These are phyloP conservation scores for Mobula hypostoma DNA, from an alignment of 2,113 vertebrate species.

Conservation along the genomic window DNA sequence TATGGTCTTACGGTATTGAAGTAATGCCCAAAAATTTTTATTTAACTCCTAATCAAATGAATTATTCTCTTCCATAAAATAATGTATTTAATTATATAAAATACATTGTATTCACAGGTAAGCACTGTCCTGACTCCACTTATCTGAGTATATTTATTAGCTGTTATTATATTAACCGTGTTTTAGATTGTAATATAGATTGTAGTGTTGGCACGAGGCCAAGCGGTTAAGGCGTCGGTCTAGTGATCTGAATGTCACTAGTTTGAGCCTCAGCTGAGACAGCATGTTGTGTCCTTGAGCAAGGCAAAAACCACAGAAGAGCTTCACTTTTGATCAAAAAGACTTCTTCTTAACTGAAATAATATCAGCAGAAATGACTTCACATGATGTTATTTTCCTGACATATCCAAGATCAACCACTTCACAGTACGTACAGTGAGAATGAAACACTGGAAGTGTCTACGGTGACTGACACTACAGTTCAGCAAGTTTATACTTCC, in stretches of 20 bases:
- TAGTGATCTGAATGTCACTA: no score
- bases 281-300: no score
- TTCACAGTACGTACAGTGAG: neutral
- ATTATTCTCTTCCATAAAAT: neutral
- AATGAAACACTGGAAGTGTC: neutral
- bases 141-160: neutral
- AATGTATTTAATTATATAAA: neutral
- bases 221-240: no score
- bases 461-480: neutral
- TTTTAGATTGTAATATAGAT: neutral
- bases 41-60: neutral
- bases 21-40: neutral
- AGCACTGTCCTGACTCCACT: neutral
- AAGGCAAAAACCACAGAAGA: no score
- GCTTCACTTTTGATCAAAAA: neutral
- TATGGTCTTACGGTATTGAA: no score
- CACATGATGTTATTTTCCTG: neutral
- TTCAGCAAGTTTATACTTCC: neutral
- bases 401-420: constrained; percentile 19
- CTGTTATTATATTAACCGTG: neutral
- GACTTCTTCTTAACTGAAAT: neutral
- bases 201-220: no score
- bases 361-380: neutral
- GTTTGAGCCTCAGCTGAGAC: no score
- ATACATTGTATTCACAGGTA: neutral